phyloP scores from a whole-genome alignment of 2,888 invertebrate genomes.

The Formica aserva region DNA sequence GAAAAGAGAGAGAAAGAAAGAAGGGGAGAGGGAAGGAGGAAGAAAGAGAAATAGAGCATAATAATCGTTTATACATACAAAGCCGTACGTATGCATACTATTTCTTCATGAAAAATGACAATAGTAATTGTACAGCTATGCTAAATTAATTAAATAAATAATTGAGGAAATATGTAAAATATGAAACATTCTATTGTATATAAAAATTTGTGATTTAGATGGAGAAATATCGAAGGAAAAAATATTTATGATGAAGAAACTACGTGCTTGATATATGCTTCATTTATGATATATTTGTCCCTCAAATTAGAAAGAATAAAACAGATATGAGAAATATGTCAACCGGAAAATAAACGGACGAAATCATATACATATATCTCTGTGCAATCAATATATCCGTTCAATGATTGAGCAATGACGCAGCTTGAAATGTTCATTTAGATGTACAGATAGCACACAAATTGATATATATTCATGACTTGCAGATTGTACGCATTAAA shows the following conservation, averaged over 20 bases:
- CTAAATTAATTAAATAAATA: slow-evolving; percentile 22
- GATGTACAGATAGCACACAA: slow-evolving; percentile 42
- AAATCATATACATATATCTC: slow-evolving; percentile 9
- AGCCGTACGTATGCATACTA: neutral
- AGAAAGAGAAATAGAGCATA: neutral
- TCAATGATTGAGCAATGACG: slow-evolving; percentile 50
- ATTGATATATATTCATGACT: slow-evolving; percentile 46
- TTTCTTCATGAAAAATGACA: neutral
- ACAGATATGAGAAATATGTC: slow-evolving; percentile 29
- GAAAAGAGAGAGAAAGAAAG: neutral
- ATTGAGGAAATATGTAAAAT: neutral
- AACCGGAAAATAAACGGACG: slow-evolving; percentile 4
- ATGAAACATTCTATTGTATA: neutral
- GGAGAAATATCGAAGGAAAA: neutral
- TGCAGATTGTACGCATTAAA: slow-evolving; percentile 38
- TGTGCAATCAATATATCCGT: slow-evolving; percentile 16
- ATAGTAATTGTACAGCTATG: neutral
- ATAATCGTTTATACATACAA: neutral
- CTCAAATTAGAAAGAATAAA: slow-evolving; percentile 2
- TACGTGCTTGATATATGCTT: neutral
- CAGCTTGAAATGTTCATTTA: slow-evolving; percentile 47
- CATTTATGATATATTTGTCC: neutral
- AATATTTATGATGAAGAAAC: neutral
- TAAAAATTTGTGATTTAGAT: neutral
- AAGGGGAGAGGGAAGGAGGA: neutral